These are phyloP conservation scores for Zoanthus solanderi DNA, from an alignment of 92 coral and sea anemone species.

Conservation along the genomic window DNA sequence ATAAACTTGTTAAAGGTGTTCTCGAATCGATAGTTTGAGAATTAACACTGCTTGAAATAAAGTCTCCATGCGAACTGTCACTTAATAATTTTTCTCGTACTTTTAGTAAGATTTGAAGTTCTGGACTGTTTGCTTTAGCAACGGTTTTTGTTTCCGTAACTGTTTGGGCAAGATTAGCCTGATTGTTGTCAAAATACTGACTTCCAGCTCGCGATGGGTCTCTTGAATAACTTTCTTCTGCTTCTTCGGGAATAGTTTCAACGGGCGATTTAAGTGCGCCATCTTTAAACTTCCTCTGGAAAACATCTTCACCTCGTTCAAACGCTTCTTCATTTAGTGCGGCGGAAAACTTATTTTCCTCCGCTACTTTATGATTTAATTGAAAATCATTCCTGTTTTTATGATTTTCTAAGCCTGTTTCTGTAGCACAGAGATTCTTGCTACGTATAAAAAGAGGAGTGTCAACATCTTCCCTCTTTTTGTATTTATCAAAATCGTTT, in stretches of 20 bases:
- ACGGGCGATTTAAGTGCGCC: constrained; percentile 30
- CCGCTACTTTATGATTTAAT: not conserved
- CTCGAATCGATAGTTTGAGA: not conserved
- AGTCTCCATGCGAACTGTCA: not conserved
- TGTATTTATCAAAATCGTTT: not conserved
- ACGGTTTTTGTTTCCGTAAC: not conserved
- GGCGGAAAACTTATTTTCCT: not conserved
- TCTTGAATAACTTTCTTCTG: constrained; percentile 5
- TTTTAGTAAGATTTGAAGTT: not conserved
- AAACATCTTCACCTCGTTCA: not conserved
- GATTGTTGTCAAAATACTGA: not conserved
- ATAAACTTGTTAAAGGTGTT: constrained; percentile 26
- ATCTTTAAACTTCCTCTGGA: not conserved
- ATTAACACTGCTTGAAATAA: not conserved
- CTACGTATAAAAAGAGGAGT: not conserved
- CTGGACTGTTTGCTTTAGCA: not conserved
- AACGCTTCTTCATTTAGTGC: not conserved
- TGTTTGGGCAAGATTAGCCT: not conserved
- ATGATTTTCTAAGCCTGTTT: not conserved
- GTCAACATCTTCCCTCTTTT: not conserved
- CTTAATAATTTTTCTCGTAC: not conserved
- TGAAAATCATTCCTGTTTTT: constrained; percentile 2
- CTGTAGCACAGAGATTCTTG: not conserved
- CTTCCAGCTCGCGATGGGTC: not conserved
- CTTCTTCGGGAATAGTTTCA: constrained; percentile 54